phyloP scores from a whole-genome alignment of 2,113 vertebrate species.

The Okapia johnstoni region DNA sequence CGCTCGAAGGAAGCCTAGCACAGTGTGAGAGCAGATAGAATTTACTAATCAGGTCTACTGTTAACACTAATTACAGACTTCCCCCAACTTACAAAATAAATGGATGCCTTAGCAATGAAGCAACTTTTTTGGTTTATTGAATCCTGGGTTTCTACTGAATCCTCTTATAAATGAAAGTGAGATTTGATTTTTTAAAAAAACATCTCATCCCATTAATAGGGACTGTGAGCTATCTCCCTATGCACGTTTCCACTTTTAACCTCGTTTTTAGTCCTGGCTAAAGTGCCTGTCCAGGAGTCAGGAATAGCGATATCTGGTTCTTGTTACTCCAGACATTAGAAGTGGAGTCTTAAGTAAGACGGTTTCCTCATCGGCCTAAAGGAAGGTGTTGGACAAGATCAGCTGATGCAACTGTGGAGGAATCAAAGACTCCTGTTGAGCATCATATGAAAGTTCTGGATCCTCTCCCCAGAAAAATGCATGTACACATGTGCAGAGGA shows the following conservation, averaged over 20 bases:
- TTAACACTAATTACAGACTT: slow-evolving; percentile 55
- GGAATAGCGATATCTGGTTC: background rate
- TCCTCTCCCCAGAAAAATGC: background rate
- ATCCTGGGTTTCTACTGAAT: slow-evolving; percentile 44
- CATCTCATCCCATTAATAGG: background rate
- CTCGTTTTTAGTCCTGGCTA: background rate
- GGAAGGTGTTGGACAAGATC: background rate
- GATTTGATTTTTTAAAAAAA: slow-evolving; percentile 7
- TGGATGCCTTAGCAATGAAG: slow-evolving; percentile 28
- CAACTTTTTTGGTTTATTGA: slow-evolving; percentile 28
- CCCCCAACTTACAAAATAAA: slow-evolving; percentile 52
- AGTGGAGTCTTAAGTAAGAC: background rate
- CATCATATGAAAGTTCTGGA: background rate
- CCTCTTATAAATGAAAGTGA: slow-evolving; percentile 29
- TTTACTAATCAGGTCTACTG: slow-evolving; percentile 64
- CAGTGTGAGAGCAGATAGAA: slow-evolving; percentile 33
- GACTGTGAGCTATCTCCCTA: background rate
- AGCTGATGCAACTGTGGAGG: background rate
- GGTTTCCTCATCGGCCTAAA: background rate
- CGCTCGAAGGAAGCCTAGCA: slow-evolving; percentile 43
- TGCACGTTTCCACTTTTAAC: background rate
- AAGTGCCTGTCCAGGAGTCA: background rate
- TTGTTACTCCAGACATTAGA: background rate
- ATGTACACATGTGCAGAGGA: background rate
- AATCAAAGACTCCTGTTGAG: background rate